phyloP scores from a whole-genome alignment of 1,140 invertebrate genomes.

The Drosophila parvula region DNA sequence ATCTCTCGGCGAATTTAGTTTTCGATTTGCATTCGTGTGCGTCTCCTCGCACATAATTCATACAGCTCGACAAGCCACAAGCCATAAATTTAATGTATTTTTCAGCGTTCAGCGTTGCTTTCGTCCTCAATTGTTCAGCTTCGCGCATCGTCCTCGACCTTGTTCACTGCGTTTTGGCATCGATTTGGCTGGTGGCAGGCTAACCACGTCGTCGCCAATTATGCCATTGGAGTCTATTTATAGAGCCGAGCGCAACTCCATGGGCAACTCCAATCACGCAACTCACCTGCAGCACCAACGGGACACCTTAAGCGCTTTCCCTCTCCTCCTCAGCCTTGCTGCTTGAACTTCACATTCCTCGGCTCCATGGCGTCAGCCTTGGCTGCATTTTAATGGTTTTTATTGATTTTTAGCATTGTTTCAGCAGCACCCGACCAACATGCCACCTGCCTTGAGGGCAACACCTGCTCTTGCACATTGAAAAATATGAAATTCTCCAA shows the following conservation, averaged over 20 bases:
- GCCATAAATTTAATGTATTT: constrained; percentile 67
- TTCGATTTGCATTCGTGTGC: constrained; percentile 62
- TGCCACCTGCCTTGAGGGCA: constrained; percentile 11
- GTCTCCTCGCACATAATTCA: constrained; percentile 51
- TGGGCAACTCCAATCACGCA: constrained; percentile 61
- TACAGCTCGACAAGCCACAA: constrained; percentile 48
- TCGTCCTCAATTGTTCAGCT: constrained; percentile 24
- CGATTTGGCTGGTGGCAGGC: constrained; percentile 56
- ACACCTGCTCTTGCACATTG: constrained; percentile 22
- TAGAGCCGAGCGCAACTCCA: constrained; percentile 47
- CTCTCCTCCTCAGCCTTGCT: constrained; percentile 53
- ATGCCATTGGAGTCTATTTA: constrained; percentile 69
- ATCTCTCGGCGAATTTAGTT: constrained; percentile 66
- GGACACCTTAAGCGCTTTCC: constrained; percentile 8
- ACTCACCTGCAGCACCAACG: constrained; percentile 32
- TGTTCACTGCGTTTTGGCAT: constrained; percentile 65
- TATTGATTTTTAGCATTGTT: constrained; percentile 74
- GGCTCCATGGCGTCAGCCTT: constrained; percentile 41
- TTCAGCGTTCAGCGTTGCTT: constrained; percentile 11
- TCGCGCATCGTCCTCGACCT: constrained; percentile 59
- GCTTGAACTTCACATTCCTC: constrained; percentile 78
- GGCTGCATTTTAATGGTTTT: constrained; percentile 78
- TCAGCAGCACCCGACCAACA: constrained; percentile 33
- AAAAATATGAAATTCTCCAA: constrained; percentile 9
- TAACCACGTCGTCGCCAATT: constrained; percentile 64